Evolutionary conservation across 2,113 vertebrate genomes (phyloP), one percentile per base, ranked within the genome.

Genomic region (Ammodytes dubius): DNA sequence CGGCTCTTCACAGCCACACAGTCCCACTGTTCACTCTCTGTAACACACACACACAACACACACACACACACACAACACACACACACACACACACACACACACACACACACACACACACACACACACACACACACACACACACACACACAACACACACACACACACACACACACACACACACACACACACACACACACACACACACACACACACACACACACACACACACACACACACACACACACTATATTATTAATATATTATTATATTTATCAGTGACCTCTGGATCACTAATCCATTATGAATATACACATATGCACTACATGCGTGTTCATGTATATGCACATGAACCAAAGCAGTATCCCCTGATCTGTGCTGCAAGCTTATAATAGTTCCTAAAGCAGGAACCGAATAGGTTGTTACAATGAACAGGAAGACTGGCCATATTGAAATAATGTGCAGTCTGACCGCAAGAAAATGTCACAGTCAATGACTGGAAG

Each of bases 81-180:
- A 95, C 82, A 97, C 98, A 99, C 89, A 35, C 3, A 6, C 50
- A 83, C 52, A 74, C 35, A 49, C 1, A 89, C 84, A 1, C 95
- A 95, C 93, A 99, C 93, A 86, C 96, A 97, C 77, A 94, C 95
- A 97, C 97, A 99, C 86, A 6, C 50, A 83, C 52, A 74, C 35
- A 49, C 1, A 14, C 37, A 75, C 27, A 45, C 27, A n/a, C 74
- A 89, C 84, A 1, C 95, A 95, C 93, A 99, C 93, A 86, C 96
- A 97, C 77, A 94, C 95, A 97, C 97, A 99, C 86, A 96, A 96
- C 19, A 96, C 95, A 61, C 96, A 95, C 82, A 97, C 98, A 99
- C 89, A 35, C 3, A 6, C 50, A 83, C 52, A 74, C 35, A 49
- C 1, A 14, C 37, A 75, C 27, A 45, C 27, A 27, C 27, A n/a